A percentile compares a stretch with the other conserved stretches of the same genome.
phyloP scores from a whole-genome alignment of 2,113 vertebrate genomes.

The Montifringilla adamsi region DNA sequence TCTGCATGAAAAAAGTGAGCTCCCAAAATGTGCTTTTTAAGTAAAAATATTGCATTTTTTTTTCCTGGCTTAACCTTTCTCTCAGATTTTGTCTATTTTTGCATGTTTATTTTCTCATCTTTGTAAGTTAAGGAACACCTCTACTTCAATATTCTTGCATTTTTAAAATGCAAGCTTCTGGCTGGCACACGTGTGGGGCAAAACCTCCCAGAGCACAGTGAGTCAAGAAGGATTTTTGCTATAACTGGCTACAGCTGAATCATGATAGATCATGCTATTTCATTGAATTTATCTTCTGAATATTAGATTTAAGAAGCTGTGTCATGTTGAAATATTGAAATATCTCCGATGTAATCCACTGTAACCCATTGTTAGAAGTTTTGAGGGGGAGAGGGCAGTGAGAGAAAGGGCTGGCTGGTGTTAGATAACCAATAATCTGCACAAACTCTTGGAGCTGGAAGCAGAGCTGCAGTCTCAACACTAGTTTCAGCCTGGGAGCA shows the following conservation, averaged over 20 bases:
- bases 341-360: conserved; percentile 7
- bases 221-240: conserved; percentile 41
- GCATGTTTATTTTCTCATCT: background rate
- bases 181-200: background rate
- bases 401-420: conserved; percentile 10
- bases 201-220: background rate
- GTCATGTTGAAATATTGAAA: conserved; percentile 57
- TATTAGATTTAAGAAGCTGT: conserved; percentile 51
- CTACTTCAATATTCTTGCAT: background rate
- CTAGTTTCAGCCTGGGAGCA: conserved; percentile 30
- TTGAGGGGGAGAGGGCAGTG: background rate
- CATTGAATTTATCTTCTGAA: conserved; percentile 55
- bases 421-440: conserved; percentile 17
- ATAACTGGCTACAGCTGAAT: conserved; percentile 9
- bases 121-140: background rate
- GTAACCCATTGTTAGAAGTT: conserved; percentile 19
- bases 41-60: background rate
- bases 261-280: conserved; percentile 56
- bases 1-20: background rate
- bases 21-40: background rate
- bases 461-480: background rate
- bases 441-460: conserved; percentile 1
- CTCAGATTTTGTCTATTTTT: background rate
- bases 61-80: background rate
- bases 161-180: background rate